A percentile compares a stretch with the other conserved stretches of the same genome.
Conservation (phyloP, 2,888 invertebrate genomes). For the Linnaemya vulpina region DNA sequence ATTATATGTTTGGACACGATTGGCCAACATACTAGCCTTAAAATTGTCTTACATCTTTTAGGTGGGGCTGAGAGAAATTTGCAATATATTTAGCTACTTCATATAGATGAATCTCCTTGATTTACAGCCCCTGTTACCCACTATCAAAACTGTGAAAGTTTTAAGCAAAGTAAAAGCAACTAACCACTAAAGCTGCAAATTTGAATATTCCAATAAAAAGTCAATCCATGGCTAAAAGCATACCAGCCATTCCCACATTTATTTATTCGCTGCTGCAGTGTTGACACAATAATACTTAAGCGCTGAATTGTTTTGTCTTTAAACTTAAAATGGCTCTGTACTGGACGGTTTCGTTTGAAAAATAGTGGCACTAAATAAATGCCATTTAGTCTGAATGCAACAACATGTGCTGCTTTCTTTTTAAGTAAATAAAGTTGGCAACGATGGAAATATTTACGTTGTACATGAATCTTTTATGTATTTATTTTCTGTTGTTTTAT, state of each 20-base stretch:
- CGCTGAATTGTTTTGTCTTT: background rate
- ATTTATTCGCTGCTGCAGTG: background rate
- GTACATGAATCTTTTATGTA: constrained; percentile 17
- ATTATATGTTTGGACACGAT: no score
- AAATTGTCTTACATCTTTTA: no score
- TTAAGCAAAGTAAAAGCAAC: no score
- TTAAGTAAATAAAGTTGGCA: background rate
- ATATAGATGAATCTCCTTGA: no score
- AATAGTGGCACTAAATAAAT: constrained; percentile 1
- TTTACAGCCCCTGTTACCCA: no score
- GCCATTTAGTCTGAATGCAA: constrained; percentile 4
- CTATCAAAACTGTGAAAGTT: no score
- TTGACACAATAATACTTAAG: constrained; percentile 16
- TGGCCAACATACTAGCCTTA: no score
- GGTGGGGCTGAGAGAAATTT: no score
- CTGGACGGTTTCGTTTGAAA: background rate
- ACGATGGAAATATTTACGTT: background rate
- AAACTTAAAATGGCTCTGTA: constrained; percentile 34
- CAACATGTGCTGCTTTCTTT: no score
- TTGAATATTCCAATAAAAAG: background rate
- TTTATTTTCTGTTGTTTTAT: background rate
- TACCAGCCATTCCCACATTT: background rate
- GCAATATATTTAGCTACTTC: no score
- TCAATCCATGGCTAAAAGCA: background rate
- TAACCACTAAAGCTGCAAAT: background rate